phyloP scores from a whole-genome alignment of 2,888 invertebrate genomes.

The Rhimphoctona megacephalus region DNA sequence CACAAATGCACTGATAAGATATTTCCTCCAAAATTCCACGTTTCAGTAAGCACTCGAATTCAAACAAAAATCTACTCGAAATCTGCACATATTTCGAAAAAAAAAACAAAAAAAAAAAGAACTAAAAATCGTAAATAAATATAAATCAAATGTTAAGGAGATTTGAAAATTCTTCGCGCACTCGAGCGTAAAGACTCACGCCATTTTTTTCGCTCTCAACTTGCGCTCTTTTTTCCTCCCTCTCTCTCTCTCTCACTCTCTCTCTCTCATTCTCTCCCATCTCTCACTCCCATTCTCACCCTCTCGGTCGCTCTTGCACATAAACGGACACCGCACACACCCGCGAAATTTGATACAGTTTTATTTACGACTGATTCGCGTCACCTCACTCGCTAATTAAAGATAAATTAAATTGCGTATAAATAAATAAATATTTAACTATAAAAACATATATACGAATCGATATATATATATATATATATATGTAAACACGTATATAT shows the following conservation, averaged over 20 bases:
- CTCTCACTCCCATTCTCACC: constrained; percentile 48
- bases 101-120: too few species aligned
- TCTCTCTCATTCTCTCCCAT: constrained; percentile 24
- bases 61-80: neutral
- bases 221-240: constrained; percentile 44
- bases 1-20: constrained; percentile 10
- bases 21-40: constrained; percentile 11
- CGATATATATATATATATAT: neutral
- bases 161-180: constrained; percentile 35
- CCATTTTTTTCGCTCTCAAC: constrained; percentile 52
- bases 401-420: neutral
- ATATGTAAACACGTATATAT: too few species aligned
- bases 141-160: neutral
- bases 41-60: neutral
- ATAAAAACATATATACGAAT: neutral
- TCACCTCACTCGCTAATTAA: constrained; percentile 43
- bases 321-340: constrained; percentile 50
- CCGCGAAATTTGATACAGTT: constrained; percentile 44
- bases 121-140: neutral
- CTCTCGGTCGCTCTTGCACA: constrained; percentile 45
- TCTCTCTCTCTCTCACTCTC: constrained; percentile 28
- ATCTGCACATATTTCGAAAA: neutral
- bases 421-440: constrained; percentile 5
- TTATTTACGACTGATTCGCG: constrained; percentile 31
- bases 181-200: constrained; percentile 23